phyloP scores from a whole-genome alignment of 2,888 invertebrate species.

The Acleris cristana region DNA sequence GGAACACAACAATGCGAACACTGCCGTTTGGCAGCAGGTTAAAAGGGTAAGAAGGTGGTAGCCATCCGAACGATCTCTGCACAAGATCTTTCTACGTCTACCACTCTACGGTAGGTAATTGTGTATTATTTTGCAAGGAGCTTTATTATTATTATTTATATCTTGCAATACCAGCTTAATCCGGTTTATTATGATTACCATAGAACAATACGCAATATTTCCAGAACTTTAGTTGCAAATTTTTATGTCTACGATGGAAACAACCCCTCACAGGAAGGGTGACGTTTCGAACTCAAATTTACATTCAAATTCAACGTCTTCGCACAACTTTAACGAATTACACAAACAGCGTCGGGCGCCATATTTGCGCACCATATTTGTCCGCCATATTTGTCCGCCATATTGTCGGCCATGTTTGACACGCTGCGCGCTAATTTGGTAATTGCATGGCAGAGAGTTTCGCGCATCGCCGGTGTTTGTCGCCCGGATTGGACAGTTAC shows the following conservation, averaged over 20 bases:
- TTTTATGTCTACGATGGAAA: neutral
- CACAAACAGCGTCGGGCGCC: slow-evolving; percentile 56
- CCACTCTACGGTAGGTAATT: too few relatives aligned
- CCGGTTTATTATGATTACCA: neutral
- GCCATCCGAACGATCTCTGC: too few relatives aligned
- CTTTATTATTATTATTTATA: too few relatives aligned
- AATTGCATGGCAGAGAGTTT: slow-evolving; percentile 66
- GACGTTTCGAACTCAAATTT: slow-evolving; percentile 18
- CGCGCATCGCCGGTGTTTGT: slow-evolving; percentile 52
- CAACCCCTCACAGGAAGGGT: neutral
- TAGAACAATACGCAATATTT: neutral
- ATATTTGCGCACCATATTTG: slow-evolving; percentile 48
- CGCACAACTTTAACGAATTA: slow-evolving; percentile 65
- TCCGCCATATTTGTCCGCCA: slow-evolving; percentile 56
- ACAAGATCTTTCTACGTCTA: too few relatives aligned
- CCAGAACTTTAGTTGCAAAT: neutral
- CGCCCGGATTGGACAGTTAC: slow-evolving; percentile 42
- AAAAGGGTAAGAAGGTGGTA: too few relatives aligned
- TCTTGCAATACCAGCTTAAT: neutral
- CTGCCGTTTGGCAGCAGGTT: too few relatives aligned
- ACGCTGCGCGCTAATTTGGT: slow-evolving; percentile 61
- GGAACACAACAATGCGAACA: too few relatives aligned
- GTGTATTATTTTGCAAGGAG: too few relatives aligned
- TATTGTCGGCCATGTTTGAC: slow-evolving; percentile 53
- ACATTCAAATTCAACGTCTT: slow-evolving; percentile 49